phyloP scores from a whole-genome alignment of 2,888 invertebrate species.

The Callyntrura guangdongensis region DNA sequence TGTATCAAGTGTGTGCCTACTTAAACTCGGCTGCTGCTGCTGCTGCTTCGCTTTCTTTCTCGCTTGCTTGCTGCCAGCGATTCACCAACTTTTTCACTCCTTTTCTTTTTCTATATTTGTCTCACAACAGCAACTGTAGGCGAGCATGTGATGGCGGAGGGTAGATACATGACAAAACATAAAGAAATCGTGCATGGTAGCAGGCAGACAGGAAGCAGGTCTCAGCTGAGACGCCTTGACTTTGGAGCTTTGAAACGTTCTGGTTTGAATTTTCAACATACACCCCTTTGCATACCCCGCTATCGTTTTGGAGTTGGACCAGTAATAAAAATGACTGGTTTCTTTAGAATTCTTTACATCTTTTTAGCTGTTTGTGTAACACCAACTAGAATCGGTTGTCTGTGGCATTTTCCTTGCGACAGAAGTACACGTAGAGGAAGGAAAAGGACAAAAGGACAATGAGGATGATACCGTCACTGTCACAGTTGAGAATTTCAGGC shows the following conservation, averaged over 20 bases:
- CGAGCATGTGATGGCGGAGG: slow-evolving; percentile 10
- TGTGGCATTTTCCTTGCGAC: not conserved
- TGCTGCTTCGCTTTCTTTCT: not conserved
- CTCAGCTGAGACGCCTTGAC: slow-evolving; percentile 62
- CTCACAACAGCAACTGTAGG: not conserved
- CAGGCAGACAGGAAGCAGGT: slow-evolving; percentile 30
- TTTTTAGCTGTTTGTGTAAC: not conserved
- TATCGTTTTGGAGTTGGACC: not conserved
- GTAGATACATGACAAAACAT: slow-evolving; percentile 18
- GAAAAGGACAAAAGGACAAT: not conserved
- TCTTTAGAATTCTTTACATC: not conserved
- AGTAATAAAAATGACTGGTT: slow-evolving; percentile 15
- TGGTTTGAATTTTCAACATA: not conserved
- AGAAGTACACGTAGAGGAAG: slow-evolving; percentile 17
- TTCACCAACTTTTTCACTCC: not conserved
- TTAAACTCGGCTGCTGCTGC: slow-evolving; percentile 43
- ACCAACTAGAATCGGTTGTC: not conserved
- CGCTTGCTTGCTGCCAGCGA: not conserved
- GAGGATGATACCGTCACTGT: slow-evolving; percentile 16
- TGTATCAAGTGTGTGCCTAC: slow-evolving; percentile 46
- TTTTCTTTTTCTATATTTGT: not conserved
- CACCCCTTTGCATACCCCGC: not conserved
- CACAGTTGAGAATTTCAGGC: slow-evolving; percentile 52
- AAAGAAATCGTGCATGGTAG: slow-evolving; percentile 15
- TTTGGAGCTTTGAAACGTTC: slow-evolving; percentile 22